Base-by-base conservation (phyloP, 2,113 vertebrate species). In the Podarcis muralis region DNA sequence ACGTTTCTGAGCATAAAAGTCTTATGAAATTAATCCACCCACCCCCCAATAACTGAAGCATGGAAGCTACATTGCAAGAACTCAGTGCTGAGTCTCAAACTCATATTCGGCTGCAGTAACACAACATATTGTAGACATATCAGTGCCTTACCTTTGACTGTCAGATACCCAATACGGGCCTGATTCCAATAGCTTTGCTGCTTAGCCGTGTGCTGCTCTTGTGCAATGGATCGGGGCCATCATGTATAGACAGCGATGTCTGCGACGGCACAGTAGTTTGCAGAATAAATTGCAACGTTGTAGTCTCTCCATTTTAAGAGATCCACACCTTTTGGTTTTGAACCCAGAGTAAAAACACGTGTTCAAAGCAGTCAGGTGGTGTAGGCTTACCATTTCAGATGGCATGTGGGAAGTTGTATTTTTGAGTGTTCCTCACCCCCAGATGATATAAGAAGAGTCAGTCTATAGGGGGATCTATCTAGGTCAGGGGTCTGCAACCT, bases 11-110 rank as follows among this genome's bases (percentile, higher is more conserved):
- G 15, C 72, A 13, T 9, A 66, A 2, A 16, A 48, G 85, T 62
- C 59, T 93, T 84, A 15, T 92, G 92, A 80, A 37, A 43, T 81
- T 68, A 35, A 74, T 74, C 66, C 1, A 1, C 6, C 27, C 66
- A 48, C 0, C 89, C 89, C 90, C 15, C 16, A 74, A 6, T 78
- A 75, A 53, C 48, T 91, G 23, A 90, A 68, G 75, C 90, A 27
- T 77, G 18, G 77, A 68, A 57, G 90, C 6, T 27, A 8, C 1
- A 22, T 71, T 87, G 59, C 81, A 37, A 90, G 11, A 81, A 66
- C 20, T 37, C 57, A 53, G 0, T 65, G n/a, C 59, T 65, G 59
- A 62, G 79, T 65, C 18, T 65, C 80, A 65, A 37, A 81, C 32
- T 65, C 32, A 2, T 65, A 20, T 65, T 78, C 11, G 22, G 76